These are phyloP conservation scores for Mesitornis unicolor DNA, from an alignment of 2,113 vertebrate species.

Conservation along the genomic window DNA sequence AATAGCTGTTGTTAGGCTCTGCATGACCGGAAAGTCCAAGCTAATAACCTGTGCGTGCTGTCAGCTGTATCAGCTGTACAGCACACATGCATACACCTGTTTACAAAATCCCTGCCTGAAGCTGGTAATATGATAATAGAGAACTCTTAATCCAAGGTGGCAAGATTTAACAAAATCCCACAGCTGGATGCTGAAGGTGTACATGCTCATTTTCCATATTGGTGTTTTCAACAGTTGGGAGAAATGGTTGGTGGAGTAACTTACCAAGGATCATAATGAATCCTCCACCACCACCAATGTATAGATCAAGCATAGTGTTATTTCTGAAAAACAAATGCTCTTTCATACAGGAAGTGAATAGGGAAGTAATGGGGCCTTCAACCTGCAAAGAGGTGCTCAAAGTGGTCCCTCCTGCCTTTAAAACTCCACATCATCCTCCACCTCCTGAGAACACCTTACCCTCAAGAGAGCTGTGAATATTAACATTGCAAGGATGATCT, in stretches of 20 bases:
- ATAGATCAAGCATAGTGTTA: neutral
- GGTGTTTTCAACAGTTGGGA: neutral
- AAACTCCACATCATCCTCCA: neutral
- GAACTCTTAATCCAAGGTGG: neutral
- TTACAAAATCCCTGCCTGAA: neutral
- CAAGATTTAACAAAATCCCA: neutral
- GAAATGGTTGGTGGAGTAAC: neutral
- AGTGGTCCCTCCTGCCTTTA: neutral
- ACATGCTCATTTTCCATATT: neutral
- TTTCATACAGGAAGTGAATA: neutral
- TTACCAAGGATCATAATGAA: neutral
- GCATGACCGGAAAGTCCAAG: neutral
- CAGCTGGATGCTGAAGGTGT: neutral
- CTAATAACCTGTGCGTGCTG: neutral
- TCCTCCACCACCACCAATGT: neutral
- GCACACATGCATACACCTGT: neutral
- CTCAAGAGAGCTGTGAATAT: neutral
- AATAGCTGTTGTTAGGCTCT: neutral
- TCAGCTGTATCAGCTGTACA: neutral
- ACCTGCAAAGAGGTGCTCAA: neutral
- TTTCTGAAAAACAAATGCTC: neutral
- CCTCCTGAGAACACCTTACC: neutral
- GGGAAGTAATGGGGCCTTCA: neutral
- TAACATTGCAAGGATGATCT: neutral
- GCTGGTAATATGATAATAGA: neutral